A percentile compares a stretch with the other conserved stretches of the same genome.
Conservation (phyloP, 2,797 vertebrate genomes). For the Bufotes viridis region DNA sequence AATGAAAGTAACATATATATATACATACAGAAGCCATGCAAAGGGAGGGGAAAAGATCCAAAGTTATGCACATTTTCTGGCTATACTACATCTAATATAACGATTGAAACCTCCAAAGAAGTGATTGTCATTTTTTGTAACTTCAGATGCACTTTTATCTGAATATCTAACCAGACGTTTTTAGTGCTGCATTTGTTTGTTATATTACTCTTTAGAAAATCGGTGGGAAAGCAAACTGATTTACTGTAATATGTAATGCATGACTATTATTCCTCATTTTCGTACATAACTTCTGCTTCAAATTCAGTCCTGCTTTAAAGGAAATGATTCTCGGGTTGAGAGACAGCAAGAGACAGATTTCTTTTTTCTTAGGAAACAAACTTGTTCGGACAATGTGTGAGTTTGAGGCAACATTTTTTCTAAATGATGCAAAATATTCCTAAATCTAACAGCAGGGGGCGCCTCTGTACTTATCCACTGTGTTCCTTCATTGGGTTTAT, state of each 20-base stretch:
- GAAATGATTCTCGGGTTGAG: background rate
- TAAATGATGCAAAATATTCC: background rate
- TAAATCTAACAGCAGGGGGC: slow-evolving; percentile 27
- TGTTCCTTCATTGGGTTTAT: background rate
- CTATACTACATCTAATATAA: too few species aligned
- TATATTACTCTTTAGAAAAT: too few species aligned
- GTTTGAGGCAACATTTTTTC: background rate
- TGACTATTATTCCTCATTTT: background rate
- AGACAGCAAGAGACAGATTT: background rate
- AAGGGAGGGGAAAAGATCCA: too few species aligned
- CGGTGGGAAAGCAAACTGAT: background rate
- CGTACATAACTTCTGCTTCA: background rate
- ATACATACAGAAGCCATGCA: too few species aligned
- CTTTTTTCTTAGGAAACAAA: background rate
- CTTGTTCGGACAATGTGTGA: background rate
- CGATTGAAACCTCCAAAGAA: too few species aligned
- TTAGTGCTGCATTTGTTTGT: too few species aligned
- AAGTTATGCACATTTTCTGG: too few species aligned
- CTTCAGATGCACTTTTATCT: too few species aligned
- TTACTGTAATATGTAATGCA: background rate
- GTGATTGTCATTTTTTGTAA: too few species aligned
- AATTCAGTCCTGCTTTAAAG: background rate
- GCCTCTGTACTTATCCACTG: background rate
- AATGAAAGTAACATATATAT: too few species aligned
- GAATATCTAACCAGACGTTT: too few species aligned